phyloP scores from a whole-genome alignment of 2,888 invertebrate genomes.

The Priocnemis perturbator region DNA sequence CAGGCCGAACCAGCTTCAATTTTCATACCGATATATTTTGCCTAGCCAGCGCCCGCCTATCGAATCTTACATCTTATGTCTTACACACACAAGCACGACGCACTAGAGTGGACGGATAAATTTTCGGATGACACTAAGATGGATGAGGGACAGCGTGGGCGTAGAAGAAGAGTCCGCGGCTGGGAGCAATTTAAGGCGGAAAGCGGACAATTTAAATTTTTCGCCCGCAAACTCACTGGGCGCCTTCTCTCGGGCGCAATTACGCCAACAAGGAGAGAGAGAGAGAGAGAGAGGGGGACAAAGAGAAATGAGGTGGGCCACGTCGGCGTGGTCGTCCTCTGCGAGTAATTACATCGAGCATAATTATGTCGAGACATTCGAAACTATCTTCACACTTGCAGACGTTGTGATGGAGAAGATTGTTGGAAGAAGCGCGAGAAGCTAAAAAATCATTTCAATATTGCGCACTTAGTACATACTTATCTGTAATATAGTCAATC shows the following conservation, averaged over 20 bases:
- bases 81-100: background rate
- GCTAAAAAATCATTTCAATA: too few relatives aligned
- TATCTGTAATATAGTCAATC: too few relatives aligned
- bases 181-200: slow-evolving; percentile 19
- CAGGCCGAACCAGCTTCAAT: background rate
- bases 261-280: slow-evolving; percentile 8
- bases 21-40: background rate
- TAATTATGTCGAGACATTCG: slow-evolving; percentile 16
- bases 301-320: too few relatives aligned
- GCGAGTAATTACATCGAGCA: slow-evolving; percentile 19
- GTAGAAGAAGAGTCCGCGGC: slow-evolving; percentile 25
- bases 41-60: background rate
- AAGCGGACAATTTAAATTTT: slow-evolving; percentile 53
- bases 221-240: slow-evolving; percentile 6
- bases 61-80: background rate
- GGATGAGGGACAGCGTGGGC: slow-evolving; percentile 44
- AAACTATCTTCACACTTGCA: background rate
- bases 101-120: slow-evolving; percentile 36
- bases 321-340: background rate
- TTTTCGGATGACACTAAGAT: slow-evolving; percentile 52
- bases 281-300: too few relatives aligned
- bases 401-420: too few relatives aligned
- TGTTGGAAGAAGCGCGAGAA: too few relatives aligned
- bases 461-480: too few relatives aligned
- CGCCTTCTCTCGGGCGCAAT: slow-evolving; percentile 17